phyloP scores from a whole-genome alignment of 2,113 vertebrate genomes.

The Onychostoma macrolepis region DNA sequence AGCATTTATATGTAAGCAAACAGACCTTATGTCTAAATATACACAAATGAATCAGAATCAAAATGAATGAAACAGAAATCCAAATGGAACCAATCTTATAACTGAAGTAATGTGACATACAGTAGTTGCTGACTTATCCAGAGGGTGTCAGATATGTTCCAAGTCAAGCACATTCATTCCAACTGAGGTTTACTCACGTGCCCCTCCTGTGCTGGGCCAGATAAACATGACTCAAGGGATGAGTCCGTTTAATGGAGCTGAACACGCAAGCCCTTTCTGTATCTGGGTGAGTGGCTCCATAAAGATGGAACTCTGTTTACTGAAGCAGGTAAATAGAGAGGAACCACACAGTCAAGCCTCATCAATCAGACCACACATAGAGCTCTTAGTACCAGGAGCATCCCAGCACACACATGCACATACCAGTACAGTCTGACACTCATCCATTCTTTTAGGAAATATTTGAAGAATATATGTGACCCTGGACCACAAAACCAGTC shows the following conservation, averaged over 20 bases:
- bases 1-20: neutral
- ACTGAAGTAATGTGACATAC: neutral
- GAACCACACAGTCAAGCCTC: slow-evolving; percentile 43
- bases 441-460: neutral
- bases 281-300: slow-evolving; percentile 36
- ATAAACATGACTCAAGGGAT: slow-evolving; percentile 37
- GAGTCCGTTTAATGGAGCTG: slow-evolving; percentile 48
- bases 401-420: neutral
- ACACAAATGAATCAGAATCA: neutral
- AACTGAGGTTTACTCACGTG: slow-evolving; percentile 11
- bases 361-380: slow-evolving; percentile 42
- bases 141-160: neutral
- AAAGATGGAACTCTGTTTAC: slow-evolving; percentile 51
- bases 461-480: neutral
- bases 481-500: too few relatives aligned
- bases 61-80: neutral
- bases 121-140: slow-evolving; percentile 13
- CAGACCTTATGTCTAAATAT: neutral
- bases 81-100: neutral
- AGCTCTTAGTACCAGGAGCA: neutral
- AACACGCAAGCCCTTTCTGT: slow-evolving; percentile 32
- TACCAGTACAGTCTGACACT: neutral
- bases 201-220: slow-evolving; percentile 5
- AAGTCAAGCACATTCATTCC: neutral
- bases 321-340: slow-evolving; percentile 48